Percentiles rank a stretch among this genome's conserved stretches.
These are phyloP conservation scores for Hormaphis cornu DNA, from an alignment of 1,140 invertebrate genomes.

Conservation along the genomic window DNA sequence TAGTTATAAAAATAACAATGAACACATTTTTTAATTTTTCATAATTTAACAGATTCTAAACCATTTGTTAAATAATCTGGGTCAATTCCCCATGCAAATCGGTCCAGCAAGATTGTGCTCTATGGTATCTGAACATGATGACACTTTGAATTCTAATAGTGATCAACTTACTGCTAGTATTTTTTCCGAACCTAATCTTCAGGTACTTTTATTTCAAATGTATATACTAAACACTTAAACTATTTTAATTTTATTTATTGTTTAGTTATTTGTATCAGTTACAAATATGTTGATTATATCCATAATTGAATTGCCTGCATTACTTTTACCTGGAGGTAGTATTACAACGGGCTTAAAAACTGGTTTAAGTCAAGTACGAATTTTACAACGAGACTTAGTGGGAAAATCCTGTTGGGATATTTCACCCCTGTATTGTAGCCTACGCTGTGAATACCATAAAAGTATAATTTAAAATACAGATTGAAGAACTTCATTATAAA, in stretches of 20 bases:
- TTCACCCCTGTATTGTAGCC: slow-evolving; percentile 73
- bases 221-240: neutral
- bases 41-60: slow-evolving; percentile 48
- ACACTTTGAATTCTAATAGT: slow-evolving; percentile 62
- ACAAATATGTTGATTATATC: slow-evolving; percentile 74
- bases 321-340: slow-evolving; percentile 74
- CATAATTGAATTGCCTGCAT: slow-evolving; percentile 79
- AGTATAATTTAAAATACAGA: slow-evolving; percentile 19
- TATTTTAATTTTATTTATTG: neutral
- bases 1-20: neutral
- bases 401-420: slow-evolving; percentile 97
- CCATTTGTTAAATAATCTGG: slow-evolving; percentile 77
- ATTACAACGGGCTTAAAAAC: slow-evolving; percentile 59
- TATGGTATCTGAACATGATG: slow-evolving; percentile 83
- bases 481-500: neutral
- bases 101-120: slow-evolving; percentile 75
- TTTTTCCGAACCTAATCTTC: slow-evolving; percentile 76
- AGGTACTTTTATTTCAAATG: neutral
- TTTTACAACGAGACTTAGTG: slow-evolving; percentile 81
- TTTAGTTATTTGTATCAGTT: slow-evolving; percentile 43
- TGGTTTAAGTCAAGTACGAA: slow-evolving; percentile 53
- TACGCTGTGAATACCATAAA: slow-evolving; percentile 37
- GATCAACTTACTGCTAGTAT: slow-evolving; percentile 59
- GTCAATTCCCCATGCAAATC: slow-evolving; percentile 81
- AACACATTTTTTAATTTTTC: neutral